Evolutionary conservation across 2,113 vertebrate species (phyloP).

Genomic region (Cryptoleucopteryx plumbea): DNA sequence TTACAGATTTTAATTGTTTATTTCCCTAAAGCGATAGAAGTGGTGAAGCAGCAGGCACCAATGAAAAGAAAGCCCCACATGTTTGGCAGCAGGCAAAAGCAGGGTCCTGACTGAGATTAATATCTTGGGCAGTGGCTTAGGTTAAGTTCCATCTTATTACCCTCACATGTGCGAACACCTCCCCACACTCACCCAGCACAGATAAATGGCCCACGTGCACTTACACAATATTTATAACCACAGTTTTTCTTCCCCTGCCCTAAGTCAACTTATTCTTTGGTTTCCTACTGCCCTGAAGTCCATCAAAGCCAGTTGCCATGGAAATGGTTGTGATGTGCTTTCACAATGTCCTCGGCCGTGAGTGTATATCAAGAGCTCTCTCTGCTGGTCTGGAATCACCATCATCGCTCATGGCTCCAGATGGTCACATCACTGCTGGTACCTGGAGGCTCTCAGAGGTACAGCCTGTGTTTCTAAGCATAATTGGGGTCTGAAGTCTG

Average conservation of each 20-base stretch:
- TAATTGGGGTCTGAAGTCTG: neutral
- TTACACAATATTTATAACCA: neutral
- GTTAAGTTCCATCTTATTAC: neutral
- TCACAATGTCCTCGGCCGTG: neutral
- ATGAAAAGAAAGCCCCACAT: neutral
- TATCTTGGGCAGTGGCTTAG: neutral
- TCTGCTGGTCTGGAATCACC: conserved; percentile 52
- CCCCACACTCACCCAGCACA: neutral
- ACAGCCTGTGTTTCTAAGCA: neutral
- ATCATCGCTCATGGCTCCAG: neutral
- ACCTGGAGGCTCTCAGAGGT: neutral
- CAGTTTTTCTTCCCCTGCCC: neutral
- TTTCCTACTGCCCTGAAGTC: conserved; percentile 26
- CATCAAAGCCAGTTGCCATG: conserved; percentile 55
- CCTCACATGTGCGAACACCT: neutral
- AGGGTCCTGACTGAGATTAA: neutral
- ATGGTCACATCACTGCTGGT: neutral
- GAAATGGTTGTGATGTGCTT: conserved; percentile 33
- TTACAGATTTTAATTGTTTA: neutral
- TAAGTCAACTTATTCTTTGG: conserved; percentile 10
- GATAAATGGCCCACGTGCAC: neutral
- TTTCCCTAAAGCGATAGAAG: neutral
- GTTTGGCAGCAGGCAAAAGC: neutral
- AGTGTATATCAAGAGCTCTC: conserved; percentile 52
- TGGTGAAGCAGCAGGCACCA: neutral